Evolutionary conservation across 2,113 vertebrate genomes (phyloP), one percentile per base, ranked within the genome.

Genomic region (Cochlearius cochlearius): DNA sequence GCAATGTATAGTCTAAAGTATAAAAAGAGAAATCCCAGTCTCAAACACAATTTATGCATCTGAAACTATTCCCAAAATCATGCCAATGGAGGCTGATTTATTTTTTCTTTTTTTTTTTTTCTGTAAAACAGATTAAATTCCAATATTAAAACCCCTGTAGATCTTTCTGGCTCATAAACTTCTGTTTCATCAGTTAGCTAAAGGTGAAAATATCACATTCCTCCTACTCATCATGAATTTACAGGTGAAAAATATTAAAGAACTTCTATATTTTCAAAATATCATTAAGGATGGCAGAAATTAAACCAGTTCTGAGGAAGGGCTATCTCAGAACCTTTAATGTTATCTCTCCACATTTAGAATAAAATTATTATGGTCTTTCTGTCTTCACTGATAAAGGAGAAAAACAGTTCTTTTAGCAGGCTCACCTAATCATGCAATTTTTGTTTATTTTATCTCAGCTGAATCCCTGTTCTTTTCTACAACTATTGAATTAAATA

Each of bases 391-490:
- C 9, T 69, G 90, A 80, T 90, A 89, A 86, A 78, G 86, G 1
- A 75, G 19, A 78, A 20, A 84, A 87, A 38, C 3, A 60, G 87
- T 94, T 95, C 5, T 90, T 75, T 18, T 64, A 38, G 32, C 56
- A 68, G 69, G 5, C 39, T 93, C 45, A 68, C 11, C 30, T 92
- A 87, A 78, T 78, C 16, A n/a, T 75, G 7, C 2, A 64, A 43
- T 23, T 49, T 94, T 94, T 89, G 32, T 90, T 94, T 94, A n/a
- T 83, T 95, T 91, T 74, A 92, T 91, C 83, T 91, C 60, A 86
- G 7, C 5, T 3, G 5, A 59, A 25, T 58, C 52, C 86, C 52
- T 81, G 15, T 39, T 91, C 66, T 81, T 78, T 85, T 64, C 22
- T 87, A 39, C 22, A 62, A 50, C 27, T 52, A 41, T 39, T 73